Evolutionary conservation across 2,888 invertebrate species (phyloP), one percentile per base, ranked within the genome.

Genomic region (Blera fallax): DNA sequence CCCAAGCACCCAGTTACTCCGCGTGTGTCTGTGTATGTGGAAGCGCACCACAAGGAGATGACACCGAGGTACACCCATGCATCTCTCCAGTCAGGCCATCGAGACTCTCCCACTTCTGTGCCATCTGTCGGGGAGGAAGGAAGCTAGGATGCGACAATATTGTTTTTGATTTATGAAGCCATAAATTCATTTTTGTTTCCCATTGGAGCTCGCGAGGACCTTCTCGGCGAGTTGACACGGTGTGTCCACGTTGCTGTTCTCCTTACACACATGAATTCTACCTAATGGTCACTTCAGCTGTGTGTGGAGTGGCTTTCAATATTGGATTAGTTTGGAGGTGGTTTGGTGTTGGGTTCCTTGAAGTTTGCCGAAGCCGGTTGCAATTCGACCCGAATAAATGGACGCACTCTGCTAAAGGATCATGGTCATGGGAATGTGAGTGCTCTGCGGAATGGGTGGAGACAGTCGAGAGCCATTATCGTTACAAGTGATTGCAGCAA

Each of bases 161-260:
- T 90, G 90, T 88, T 89, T 89, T 89, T 90, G 90, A 90, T 90
- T 90, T 90, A 90, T 89, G 89, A 87, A 85, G 89, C 89, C 88
- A 90, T 90, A 90, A 90, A 90, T 90, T 90, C 88, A 89, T 89
- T 89, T 89, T 89, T 89, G 89, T 89, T 89, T 89, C 89, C 65
- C 81, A 52, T 65, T 54, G 60, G 34, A 60, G 54, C 11, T 18
- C 72, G 54, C 65, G 54, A 54, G 40, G 52, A 58, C 60, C 76
- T 43, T 54, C 50, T 54, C 58, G 3, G 70, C 50, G 52, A 34
- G 72, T 85, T 85, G 76, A 76, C 76, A 81, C 81, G 76, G 58
- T 62, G 76, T 62, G 70, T 80, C 65, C 72, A 60, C 10, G 48
- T 29, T 14, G 32, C 37, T 11, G 50, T 37, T 54, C 34, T 52